Base-by-base conservation (phyloP, 2,797 vertebrate species). In the Macropodus opercularis region DNA sequence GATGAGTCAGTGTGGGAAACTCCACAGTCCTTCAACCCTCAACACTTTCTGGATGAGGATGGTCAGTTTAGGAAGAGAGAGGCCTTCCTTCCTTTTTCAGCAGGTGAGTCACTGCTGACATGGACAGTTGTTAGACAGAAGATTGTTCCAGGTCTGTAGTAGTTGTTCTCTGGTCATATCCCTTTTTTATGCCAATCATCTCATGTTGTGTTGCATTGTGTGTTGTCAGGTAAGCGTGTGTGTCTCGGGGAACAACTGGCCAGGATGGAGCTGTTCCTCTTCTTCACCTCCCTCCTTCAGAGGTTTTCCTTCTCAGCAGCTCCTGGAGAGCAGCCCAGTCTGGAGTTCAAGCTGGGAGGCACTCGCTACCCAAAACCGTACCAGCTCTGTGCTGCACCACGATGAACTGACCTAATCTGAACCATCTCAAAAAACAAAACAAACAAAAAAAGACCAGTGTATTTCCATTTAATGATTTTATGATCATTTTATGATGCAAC, bases 191-290 rank as follows among this genome's bases (percentile, higher is more conserved):
- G n/a, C 19, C 6, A 29, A 11, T 17, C 19, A 17, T 5, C 12
- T 32, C 3, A 15, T 23, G 40, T 23, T 23, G 24, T 23, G 4
- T 31, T n/a, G n/a, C n/a, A n/a, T n/a, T 39, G 22, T 27, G 12
- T 63, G 0, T 75, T 47, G 5, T 18, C 83, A 95, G 94, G 94
- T 50, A 94, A 93, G 43, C 87, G 92, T 0, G 64, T 58, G 34
- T 95, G 93, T 77, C 47, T 86, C 10, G 92, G 93, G 36, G 92
- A 94, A 62, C 87, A 88, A 41, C 75, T 94, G 56, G 92, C 92
- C 78, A 87, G 83, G 71, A 87, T 75, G 48, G 93, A 94, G 69
- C 58, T 94, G 15, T 93, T 90, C 70, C 69, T 91, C 48, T 87
- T 89, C 40, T 87, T 91, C n/a, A 82, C 86, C 13, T 81, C 63